Conservation (phyloP, 2,888 invertebrate genomes). For the Euspilapteryx auroguttella region DNA sequence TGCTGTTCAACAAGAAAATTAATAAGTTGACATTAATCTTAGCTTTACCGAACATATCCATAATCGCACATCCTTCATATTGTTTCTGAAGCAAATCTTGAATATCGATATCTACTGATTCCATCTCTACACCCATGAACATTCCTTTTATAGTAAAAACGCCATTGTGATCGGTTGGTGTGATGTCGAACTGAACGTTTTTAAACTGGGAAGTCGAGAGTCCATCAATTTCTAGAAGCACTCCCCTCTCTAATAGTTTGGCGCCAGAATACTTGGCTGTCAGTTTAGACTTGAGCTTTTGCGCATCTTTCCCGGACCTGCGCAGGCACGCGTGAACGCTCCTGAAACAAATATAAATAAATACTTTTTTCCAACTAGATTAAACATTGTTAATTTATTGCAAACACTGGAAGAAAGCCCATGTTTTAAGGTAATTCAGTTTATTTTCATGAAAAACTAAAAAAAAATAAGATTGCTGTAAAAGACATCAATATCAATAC, state of each 20-base stretch:
- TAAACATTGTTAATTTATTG: no score
- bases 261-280: conserved; percentile 69
- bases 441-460: no score
- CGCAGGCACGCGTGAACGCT: conserved; percentile 57
- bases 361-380: no score
- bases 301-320: conserved; percentile 43
- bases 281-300: conserved; percentile 61
- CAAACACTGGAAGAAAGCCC: no score
- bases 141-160: conserved; percentile 71
- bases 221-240: conserved; percentile 71
- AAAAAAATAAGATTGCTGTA: no score
- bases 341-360: conserved; percentile 25
- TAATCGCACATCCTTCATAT: conserved; percentile 74
- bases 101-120: conserved; percentile 70
- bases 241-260: conserved; percentile 70
- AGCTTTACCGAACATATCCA: conserved; percentile 79
- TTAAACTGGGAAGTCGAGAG: conserved; percentile 70
- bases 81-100: conserved; percentile 75
- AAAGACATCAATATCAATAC: no score
- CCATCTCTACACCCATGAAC: conserved; percentile 77
- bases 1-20: conserved; percentile 72
- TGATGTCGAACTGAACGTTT: conserved; percentile 74
- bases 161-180: conserved; percentile 67
- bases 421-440: no score
- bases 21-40: conserved; percentile 77